A percentile compares a stretch with the other conserved stretches of the same genome.
These are phyloP conservation scores for Epizoanthus stellaris DNA, from an alignment of 92 coral and sea anemone species.

Conservation along the genomic window DNA sequence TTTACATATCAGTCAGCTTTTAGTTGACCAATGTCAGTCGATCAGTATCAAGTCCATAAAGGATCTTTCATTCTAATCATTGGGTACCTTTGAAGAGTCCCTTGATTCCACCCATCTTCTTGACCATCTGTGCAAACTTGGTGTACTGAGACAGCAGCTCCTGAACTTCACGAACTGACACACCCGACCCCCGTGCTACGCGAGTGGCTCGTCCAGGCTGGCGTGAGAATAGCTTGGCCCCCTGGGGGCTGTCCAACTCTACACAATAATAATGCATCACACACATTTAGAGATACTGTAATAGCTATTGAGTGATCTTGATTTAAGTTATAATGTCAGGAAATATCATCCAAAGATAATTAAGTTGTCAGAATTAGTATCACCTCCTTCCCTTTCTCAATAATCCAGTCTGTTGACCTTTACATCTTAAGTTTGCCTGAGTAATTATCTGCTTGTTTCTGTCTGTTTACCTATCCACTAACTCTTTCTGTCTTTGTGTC, in stretches of 20 bases:
- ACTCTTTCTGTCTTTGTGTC: too few relatives aligned
- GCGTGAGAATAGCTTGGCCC: slow-evolving; percentile 97
- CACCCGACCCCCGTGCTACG: slow-evolving; percentile 97
- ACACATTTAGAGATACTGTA: not conserved
- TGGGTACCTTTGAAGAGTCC: slow-evolving; percentile 93
- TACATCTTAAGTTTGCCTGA: too few relatives aligned
- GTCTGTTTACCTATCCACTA: too few relatives aligned
- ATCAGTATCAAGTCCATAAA: not conserved
- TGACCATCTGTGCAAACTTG: slow-evolving; percentile 98
- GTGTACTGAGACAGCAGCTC: slow-evolving; percentile 95
- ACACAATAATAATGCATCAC: not conserved
- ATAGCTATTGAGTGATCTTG: not conserved
- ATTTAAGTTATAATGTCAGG: not conserved
- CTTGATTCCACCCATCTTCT: slow-evolving; percentile 99
- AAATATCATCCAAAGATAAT: too few relatives aligned
- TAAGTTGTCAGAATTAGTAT: too few relatives aligned
- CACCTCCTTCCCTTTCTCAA: too few relatives aligned
- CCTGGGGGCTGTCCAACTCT: slow-evolving; percentile 98
- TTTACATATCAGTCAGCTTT: not conserved
- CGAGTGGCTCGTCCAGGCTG: slow-evolving; percentile 95
- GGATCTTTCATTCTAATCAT: not conserved
- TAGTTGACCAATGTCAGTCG: not conserved
- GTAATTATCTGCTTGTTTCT: too few relatives aligned
- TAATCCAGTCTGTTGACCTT: too few relatives aligned
- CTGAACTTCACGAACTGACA: slow-evolving; percentile 96